Conservation (phyloP, 2,113 vertebrate genomes). For the Macroglossus sobrinus region DNA sequence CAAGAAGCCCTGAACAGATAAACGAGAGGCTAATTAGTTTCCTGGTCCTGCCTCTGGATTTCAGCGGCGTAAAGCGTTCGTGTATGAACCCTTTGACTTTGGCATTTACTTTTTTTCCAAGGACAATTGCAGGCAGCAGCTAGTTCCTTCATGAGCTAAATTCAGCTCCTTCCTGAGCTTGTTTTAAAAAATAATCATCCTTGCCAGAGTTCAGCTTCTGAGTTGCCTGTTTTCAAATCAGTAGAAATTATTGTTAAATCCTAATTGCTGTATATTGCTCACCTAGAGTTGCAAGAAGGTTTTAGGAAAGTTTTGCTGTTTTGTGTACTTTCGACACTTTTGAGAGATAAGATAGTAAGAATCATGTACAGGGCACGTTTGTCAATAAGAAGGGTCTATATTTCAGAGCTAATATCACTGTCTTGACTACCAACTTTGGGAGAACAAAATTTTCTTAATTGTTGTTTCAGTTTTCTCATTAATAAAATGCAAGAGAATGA, state of each 20-base stretch:
- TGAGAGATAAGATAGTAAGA: neutral
- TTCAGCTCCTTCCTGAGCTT: conserved; percentile 67
- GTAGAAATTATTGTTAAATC: neutral
- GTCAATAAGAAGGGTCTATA: neutral
- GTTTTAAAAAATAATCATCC: conserved; percentile 73
- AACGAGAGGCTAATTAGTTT: conserved; percentile 59
- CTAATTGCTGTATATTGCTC: neutral
- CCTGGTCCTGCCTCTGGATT: conserved; percentile 58
- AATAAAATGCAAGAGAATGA: neutral
- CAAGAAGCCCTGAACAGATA: conserved; percentile 54
- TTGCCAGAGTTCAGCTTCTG: conserved; percentile 67
- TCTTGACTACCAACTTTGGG: neutral
- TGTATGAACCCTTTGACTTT: conserved; percentile 32
- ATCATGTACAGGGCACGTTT: neutral
- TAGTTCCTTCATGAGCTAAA: conserved; percentile 70
- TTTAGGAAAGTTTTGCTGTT: neutral
- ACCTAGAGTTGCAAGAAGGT: neutral
- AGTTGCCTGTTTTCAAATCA: conserved; percentile 49
- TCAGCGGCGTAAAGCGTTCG: conserved; percentile 52
- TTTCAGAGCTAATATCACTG: neutral
- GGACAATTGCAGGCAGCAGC: conserved; percentile 67
- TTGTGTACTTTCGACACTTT: neutral
- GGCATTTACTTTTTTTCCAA: conserved; percentile 70
- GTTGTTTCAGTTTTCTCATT: neutral
- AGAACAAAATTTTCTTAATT: neutral